A percentile compares a stretch with the other conserved stretches of the same genome.
These are phyloP conservation scores for Episyrphus balteatus DNA, from an alignment of 1,140 invertebrate genomes.

Conservation along the genomic window DNA sequence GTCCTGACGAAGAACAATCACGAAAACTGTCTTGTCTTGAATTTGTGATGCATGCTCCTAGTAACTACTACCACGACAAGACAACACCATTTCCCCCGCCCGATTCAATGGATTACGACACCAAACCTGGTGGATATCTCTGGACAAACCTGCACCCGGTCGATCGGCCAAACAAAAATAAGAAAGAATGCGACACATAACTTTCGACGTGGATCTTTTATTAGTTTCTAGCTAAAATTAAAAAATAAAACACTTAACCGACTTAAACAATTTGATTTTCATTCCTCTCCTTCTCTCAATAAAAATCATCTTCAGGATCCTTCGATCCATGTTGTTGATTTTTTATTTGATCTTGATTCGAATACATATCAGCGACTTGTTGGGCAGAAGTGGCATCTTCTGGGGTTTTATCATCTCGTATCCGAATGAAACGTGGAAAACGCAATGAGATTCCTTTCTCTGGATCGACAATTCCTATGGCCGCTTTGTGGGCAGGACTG, in stretches of 20 bases:
- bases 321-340: constrained; percentile 47
- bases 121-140: constrained; percentile 48
- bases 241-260: no score
- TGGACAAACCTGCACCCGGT: constrained; percentile 44
- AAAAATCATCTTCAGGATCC: constrained; percentile 46
- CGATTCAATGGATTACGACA: constrained; percentile 36
- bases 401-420: constrained; percentile 85
- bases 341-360: constrained; percentile 83
- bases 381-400: constrained; percentile 87
- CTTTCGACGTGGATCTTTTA: no score
- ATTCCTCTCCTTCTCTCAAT: constrained; percentile 4
- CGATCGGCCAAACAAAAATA: constrained; percentile 13
- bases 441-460: constrained; percentile 91
- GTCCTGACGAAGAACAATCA: constrained; percentile 83
- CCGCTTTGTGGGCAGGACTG: constrained; percentile 89
- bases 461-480: constrained; percentile 77
- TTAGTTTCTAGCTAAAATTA: no score
- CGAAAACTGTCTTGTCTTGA: constrained; percentile 78
- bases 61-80: constrained; percentile 74
- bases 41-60: constrained; percentile 87
- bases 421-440: constrained; percentile 89
- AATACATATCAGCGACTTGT: constrained; percentile 77
- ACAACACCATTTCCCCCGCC: constrained; percentile 63
- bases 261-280: no score
- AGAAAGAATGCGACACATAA: not conserved